Conservation (phyloP, 2,113 vertebrate species). For the Butorides virescens region DNA sequence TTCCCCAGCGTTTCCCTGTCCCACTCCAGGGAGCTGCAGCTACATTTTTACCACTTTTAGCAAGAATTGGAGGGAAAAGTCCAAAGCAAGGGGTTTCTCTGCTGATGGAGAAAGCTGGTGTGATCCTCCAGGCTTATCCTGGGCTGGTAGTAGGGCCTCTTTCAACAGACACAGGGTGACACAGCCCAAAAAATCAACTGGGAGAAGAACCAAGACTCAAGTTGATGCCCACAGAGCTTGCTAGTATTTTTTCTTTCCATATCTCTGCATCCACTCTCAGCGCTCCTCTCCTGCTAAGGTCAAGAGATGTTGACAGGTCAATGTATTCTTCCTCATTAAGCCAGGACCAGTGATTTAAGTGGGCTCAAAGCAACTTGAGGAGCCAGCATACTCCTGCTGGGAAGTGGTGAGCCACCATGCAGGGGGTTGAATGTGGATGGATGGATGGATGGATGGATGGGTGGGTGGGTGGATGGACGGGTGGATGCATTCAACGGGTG, state of each 20-base stretch:
- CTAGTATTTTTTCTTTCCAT: background rate
- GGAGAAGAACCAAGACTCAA: background rate
- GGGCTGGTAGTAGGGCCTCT: background rate
- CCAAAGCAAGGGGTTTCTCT: background rate
- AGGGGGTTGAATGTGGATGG: background rate
- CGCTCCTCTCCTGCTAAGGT: background rate
- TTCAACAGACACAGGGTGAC: background rate
- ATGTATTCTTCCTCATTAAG: background rate
- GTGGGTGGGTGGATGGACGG: background rate
- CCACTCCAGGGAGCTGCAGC: background rate
- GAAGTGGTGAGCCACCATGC: background rate
- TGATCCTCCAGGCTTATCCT: background rate
- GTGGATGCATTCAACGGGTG: background rate
- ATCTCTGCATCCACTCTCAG: background rate
- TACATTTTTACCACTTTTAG: background rate
- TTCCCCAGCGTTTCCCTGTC: background rate
- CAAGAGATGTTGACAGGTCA: background rate
- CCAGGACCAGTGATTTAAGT: background rate
- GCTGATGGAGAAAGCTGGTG: background rate
- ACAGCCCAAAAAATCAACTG: background rate
- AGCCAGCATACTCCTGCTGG: background rate
- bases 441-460: background rate
- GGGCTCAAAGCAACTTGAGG: background rate
- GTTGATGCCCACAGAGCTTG: background rate
- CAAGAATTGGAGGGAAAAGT: background rate